Conservation (phyloP, 2,113 vertebrate genomes). For the Notothenia coriiceps region DNA sequence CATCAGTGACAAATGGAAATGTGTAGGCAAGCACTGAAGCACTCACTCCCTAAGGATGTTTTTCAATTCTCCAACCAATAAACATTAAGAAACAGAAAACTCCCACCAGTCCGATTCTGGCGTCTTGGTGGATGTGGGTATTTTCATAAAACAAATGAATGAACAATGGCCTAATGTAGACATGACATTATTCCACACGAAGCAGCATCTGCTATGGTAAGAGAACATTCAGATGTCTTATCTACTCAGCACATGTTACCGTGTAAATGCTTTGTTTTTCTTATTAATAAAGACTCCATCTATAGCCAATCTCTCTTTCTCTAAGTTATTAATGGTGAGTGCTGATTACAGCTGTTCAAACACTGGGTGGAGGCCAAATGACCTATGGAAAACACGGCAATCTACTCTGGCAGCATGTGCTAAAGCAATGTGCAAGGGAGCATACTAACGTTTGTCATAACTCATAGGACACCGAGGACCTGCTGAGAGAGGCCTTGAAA, state of each 20-base stretch:
- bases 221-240: constrained; percentile 1
- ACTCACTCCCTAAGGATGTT: constrained; percentile 57
- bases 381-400: constrained; percentile 89
- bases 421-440: constrained; percentile 87
- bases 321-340: constrained; percentile 82
- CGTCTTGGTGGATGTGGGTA: constrained; percentile 39
- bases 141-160: constrained; percentile 50
- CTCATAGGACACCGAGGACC: constrained; percentile 72
- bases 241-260: constrained; percentile 34
- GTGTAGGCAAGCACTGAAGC: constrained; percentile 33
- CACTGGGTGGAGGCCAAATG: constrained; percentile 88
- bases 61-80: constrained; percentile 57
- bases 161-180: constrained; percentile 36
- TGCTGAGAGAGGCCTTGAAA: constrained; percentile 50
- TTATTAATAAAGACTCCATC: constrained; percentile 47
- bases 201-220: constrained; percentile 21
- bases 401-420: constrained; percentile 84
- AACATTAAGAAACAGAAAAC: constrained; percentile 46
- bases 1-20: constrained; percentile 67
- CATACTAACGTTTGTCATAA: constrained; percentile 84
- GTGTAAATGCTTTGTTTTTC: constrained; percentile 35
- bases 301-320: constrained; percentile 29
- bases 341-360: constrained; percentile 90
- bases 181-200: neutral
- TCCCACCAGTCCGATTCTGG: constrained; percentile 44